Conservation (phyloP, 2,113 vertebrate genomes). For the Lutjanus erythropterus region DNA sequence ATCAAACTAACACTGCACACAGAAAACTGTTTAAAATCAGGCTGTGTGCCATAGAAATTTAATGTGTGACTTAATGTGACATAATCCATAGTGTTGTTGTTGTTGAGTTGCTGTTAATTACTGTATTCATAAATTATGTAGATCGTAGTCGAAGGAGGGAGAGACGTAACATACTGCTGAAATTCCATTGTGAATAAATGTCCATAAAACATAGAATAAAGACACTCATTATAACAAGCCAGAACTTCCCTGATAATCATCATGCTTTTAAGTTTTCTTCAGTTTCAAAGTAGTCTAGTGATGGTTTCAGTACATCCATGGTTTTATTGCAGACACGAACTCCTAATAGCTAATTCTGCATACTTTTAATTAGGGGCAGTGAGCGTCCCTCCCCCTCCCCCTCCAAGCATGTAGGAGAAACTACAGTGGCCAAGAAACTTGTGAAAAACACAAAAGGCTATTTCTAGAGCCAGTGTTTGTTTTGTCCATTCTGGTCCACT, state of each 20-base stretch:
- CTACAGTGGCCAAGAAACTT: no score
- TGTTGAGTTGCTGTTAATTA: no score
- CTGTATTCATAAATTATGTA: neutral
- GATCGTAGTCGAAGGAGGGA: neutral
- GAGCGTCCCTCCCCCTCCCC: no score
- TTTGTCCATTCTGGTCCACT: no score
- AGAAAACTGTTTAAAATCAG: neutral
- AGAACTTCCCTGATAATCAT: neutral
- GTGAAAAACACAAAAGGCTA: no score
- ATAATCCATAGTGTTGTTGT: neutral
- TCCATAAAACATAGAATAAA: neutral
- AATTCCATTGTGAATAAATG: neutral
- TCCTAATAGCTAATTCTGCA: neutral
- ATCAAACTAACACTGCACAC: neutral
- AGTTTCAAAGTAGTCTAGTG: neutral
- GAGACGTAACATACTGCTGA: neutral
- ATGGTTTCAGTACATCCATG: neutral
- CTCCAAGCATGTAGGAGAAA: no score
- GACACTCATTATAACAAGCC: neutral
- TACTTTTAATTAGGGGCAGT: no score
- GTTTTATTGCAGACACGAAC: neutral
- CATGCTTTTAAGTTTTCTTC: neutral
- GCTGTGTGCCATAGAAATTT: neutral
- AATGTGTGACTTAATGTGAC: constrained; percentile 1
- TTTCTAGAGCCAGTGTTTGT: no score